These are phyloP conservation scores for Drosophila tani DNA, from an alignment of 1,140 invertebrate genomes.

Conservation along the genomic window DNA sequence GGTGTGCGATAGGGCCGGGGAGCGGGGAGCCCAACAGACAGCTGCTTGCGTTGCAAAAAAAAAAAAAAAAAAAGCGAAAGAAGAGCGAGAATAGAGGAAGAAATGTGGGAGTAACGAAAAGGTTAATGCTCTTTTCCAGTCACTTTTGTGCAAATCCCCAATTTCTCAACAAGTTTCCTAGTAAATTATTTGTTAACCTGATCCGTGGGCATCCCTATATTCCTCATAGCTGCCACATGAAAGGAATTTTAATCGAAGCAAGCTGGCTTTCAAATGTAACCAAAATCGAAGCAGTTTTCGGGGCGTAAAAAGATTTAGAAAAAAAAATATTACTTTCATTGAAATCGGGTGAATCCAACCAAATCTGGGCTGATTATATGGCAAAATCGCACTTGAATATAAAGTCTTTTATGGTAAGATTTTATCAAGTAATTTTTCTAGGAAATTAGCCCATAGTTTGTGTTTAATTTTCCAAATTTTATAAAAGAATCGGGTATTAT, in stretches of 20 bases:
- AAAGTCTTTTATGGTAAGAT: too few relatives aligned
- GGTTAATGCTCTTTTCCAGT: conserved; percentile 53
- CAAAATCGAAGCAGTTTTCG: neutral
- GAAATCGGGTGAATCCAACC: too few relatives aligned
- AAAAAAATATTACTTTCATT: neutral
- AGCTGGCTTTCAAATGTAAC: too few relatives aligned
- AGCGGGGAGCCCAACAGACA: conserved; percentile 10
- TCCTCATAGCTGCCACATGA: conserved; percentile 1
- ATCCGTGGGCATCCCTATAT: neutral
- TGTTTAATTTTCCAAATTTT: too few relatives aligned
- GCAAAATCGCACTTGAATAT: too few relatives aligned
- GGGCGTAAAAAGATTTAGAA: neutral
- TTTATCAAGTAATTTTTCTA: too few relatives aligned
- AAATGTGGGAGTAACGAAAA: conserved; percentile 24
- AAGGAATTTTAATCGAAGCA: neutral
- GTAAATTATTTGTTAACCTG: neutral
- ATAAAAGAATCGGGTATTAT: too few relatives aligned
- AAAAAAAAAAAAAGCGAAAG: conserved; percentile 24
- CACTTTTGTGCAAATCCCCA: neutral
- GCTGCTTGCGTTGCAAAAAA: conserved; percentile 79
- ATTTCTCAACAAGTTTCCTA: conserved; percentile 3
- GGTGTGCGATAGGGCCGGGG: neutral
- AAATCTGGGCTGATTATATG: too few relatives aligned
- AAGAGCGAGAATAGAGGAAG: conserved; percentile 28
- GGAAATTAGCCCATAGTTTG: too few relatives aligned